Conservation (phyloP, 2,113 vertebrate species). For the Caranx ignobilis region DNA sequence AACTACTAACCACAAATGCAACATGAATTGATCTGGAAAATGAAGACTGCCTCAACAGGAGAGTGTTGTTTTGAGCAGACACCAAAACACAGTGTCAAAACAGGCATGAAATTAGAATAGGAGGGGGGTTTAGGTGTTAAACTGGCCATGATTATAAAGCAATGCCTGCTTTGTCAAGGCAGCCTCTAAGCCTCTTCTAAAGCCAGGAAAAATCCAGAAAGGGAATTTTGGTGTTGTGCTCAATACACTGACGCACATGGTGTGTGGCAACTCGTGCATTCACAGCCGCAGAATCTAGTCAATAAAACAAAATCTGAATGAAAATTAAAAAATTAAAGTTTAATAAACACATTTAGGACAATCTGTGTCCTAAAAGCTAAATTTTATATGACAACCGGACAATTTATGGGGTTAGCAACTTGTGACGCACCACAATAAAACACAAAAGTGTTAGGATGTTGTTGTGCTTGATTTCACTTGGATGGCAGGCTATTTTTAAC, state of each 20-base stretch:
- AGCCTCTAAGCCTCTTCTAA: conserved; percentile 41
- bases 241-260: not conserved
- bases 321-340: not conserved
- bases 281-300: not conserved
- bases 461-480: not conserved
- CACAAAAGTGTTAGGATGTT: not conserved
- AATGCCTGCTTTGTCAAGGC: conserved; percentile 29
- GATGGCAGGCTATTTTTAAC: conserved; percentile 33
- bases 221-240: conserved; percentile 28
- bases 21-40: conserved; percentile 1
- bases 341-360: not conserved
- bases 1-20: not conserved
- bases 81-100: conserved; percentile 15
- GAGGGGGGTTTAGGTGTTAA: conserved; percentile 33
- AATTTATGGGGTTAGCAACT: not conserved
- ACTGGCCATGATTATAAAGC: conserved; percentile 41
- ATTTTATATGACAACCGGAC: not conserved
- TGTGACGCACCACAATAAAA: not conserved
- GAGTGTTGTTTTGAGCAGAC: not conserved
- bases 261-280: not conserved
- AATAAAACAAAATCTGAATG: too few species aligned
- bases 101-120: conserved; percentile 17
- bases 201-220: conserved; percentile 31
- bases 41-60: not conserved
- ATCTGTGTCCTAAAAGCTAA: not conserved